A percentile compares a stretch with the other conserved stretches of the same genome.
These are phyloP conservation scores for Pangasius sanitwongsei DNA, from an alignment of 2,797 vertebrate genomes.

Conservation along the genomic window DNA sequence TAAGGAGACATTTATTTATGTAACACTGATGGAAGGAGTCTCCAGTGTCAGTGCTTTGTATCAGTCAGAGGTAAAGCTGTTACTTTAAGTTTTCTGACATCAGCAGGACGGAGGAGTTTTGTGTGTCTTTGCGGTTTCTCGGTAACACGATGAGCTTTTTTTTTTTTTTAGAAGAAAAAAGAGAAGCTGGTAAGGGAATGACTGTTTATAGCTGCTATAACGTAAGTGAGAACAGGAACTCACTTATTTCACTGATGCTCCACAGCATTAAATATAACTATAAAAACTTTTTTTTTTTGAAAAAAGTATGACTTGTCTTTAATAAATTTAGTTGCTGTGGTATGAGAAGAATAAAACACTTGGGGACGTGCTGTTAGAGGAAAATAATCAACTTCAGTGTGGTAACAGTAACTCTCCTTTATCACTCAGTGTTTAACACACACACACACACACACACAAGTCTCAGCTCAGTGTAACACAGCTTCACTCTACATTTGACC, in stretches of 20 bases:
- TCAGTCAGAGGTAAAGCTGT: too few species aligned
- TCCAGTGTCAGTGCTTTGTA: too few species aligned
- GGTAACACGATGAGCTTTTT: too few species aligned
- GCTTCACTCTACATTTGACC: not conserved
- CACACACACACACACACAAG: constrained; percentile 1
- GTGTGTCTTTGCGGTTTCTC: too few species aligned
- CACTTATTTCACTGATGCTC: not conserved
- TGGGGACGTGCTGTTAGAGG: not conserved
- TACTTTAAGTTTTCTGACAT: too few species aligned
- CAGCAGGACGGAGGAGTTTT: too few species aligned
- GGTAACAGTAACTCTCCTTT: not conserved
- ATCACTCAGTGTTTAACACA: not conserved
- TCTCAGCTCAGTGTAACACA: not conserved
- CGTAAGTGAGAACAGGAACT: not conserved
- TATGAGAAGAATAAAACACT: not conserved
- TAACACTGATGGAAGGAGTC: too few species aligned
- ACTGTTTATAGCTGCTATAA: too few species aligned
- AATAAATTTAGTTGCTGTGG: too few species aligned
- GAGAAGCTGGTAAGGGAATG: too few species aligned
- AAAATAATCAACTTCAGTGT: not conserved
- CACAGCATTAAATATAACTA: not conserved
- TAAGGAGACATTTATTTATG: too few species aligned
- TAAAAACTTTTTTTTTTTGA: not conserved
- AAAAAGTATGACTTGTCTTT: not conserved
- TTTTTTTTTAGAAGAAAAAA: too few species aligned